Conservation (phyloP, 1,140 invertebrate genomes). For the Magallana angulata region DNA sequence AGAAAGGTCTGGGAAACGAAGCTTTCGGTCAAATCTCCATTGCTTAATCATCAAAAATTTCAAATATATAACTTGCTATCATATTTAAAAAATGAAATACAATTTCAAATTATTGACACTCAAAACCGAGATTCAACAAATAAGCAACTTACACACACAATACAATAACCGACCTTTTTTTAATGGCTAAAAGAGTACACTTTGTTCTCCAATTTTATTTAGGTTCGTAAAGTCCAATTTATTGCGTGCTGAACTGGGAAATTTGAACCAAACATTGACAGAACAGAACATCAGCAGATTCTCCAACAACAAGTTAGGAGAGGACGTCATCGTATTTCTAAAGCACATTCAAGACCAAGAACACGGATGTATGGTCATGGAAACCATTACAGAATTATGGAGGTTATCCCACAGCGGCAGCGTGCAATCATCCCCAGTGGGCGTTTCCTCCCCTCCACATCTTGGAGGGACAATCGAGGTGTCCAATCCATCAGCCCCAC, state of each 20-base stretch:
- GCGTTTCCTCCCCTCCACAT: neutral
- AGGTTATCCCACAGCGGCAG: neutral
- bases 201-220: neutral
- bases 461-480: neutral
- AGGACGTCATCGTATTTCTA: neutral
- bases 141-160: too few relatives aligned
- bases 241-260: neutral
- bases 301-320: neutral
- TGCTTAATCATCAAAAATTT: too few relatives aligned
- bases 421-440: neutral
- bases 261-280: neutral
- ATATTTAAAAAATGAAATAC: too few relatives aligned
- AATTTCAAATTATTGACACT: too few relatives aligned
- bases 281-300: neutral
- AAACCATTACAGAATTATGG: conserved; percentile 12
- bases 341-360: neutral
- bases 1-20: too few relatives aligned
- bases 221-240: conserved; percentile 1
- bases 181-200: too few relatives aligned
- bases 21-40: too few relatives aligned
- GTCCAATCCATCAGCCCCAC: neutral
- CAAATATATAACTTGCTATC: too few relatives aligned
- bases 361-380: conserved; percentile 8
- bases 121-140: too few relatives aligned
- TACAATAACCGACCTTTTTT: too few relatives aligned